Evolutionary conservation across 2,797 vertebrate genomes (phyloP), one percentile per base, ranked within the genome.

Genomic region (Poeciliopsis infans): DNA sequence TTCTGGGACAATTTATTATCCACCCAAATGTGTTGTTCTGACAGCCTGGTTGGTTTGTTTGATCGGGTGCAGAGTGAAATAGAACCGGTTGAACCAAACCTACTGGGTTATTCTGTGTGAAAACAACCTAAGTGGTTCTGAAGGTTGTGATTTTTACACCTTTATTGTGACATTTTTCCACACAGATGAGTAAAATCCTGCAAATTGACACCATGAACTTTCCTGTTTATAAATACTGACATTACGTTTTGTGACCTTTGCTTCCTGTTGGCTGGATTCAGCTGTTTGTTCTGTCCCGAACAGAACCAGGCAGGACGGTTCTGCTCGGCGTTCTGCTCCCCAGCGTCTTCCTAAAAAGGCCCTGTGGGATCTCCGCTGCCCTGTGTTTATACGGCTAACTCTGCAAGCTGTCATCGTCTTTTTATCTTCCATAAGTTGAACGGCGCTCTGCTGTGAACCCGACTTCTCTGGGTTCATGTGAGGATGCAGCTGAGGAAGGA

Each of bases 341-440:
- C 86, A 78, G 73, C 82, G 89, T 79, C 84, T 94, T 94, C 94
- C 94, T 94, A 93, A 94, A 94, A 95, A 93, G 94, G 94, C 88
- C 78, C 57, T 71, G 75, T 79, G 73, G 85, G 87, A 90, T 88
- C 72, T 89, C 77, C 81, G 88, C 84, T 83, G 80, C 83, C 0
- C 16, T 76, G 78, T 94, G 94, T 94, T 95, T 94, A 94, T 75
- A 82, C 79, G 89, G 83, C 31, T 3, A 87, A 80, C 57, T 0
- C 87, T 88, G 86, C 73, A 53, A 79, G 79, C 82, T 75, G 74
- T 91, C 91, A 87, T 84, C 79, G 72, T 85, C 81, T 20, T 82
- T 78, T 81, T 85, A 88, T 87, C 80, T 85, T 57, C 88, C 33
- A 79, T 47, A 71, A 72, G 45, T 47, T 77, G 7, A 70, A 23